Conservation (phyloP, 2,888 invertebrate genomes). For the Eupithecia abbreviata region DNA sequence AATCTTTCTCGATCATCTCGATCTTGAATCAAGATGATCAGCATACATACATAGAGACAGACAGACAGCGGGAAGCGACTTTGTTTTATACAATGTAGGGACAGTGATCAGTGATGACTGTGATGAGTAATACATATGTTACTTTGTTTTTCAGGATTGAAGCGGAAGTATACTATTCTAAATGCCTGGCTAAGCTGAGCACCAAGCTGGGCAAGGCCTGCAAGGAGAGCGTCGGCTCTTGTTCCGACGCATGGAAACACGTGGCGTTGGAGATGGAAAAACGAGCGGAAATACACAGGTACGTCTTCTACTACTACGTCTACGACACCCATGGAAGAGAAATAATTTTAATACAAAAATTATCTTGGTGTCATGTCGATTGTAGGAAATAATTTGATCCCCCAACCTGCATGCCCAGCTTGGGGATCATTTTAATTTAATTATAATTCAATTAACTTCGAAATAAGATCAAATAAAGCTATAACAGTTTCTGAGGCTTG, state of each 20-base stretch:
- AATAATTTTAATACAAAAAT: background rate
- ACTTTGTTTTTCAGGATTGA: slow-evolving; percentile 88
- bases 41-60: too few relatives aligned
- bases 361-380: background rate
- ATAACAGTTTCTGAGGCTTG: too few relatives aligned
- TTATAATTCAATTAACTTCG: too few relatives aligned
- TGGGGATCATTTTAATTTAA: too few relatives aligned
- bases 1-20: too few relatives aligned
- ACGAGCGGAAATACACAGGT: slow-evolving; percentile 94
- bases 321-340: background rate
- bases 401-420: too few relatives aligned
- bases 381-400: background rate
- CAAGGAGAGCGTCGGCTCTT: slow-evolving; percentile 89
- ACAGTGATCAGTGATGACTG: background rate
- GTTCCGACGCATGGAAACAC: slow-evolving; percentile 95
- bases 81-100: too few relatives aligned
- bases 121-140: background rate
- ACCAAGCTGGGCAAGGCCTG: slow-evolving; percentile 93
- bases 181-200: slow-evolving; percentile 94
- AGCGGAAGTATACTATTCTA: slow-evolving; percentile 95
- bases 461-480: too few relatives aligned
- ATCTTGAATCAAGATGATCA: too few relatives aligned
- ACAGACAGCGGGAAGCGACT: too few relatives aligned
- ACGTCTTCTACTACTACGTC: background rate
- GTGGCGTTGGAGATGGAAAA: slow-evolving; percentile 96